Conservation (phyloP, 2,888 invertebrate species). For the Chydorus sphaericus region DNA sequence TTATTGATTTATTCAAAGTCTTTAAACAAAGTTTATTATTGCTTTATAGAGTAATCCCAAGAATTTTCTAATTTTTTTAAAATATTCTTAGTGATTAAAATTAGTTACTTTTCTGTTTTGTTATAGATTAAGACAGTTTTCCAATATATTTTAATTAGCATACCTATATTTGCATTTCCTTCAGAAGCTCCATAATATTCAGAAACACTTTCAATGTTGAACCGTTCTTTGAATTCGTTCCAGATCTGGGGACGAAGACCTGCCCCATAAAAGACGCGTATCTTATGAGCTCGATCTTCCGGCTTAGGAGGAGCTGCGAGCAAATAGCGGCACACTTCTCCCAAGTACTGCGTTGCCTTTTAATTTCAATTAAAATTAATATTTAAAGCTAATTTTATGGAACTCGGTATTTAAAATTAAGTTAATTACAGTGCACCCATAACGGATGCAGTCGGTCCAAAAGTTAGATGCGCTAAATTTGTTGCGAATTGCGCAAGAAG, state of each 20-base stretch:
- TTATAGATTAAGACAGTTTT: not conserved
- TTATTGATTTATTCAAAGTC: too few species aligned
- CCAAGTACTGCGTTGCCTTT: slow-evolving; percentile 74
- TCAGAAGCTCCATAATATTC: slow-evolving; percentile 97
- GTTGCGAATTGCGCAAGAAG: slow-evolving; percentile 34
- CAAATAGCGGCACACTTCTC: slow-evolving; percentile 80
- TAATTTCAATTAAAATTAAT: too few species aligned
- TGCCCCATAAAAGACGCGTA: slow-evolving; percentile 78
- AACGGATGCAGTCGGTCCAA: slow-evolving; percentile 39
- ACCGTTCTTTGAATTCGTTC: slow-evolving; percentile 72
- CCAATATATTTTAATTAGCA: slow-evolving; percentile 21
- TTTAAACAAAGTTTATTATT: too few species aligned
- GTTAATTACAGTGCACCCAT: slow-evolving; percentile 40
- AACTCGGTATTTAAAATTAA: too few species aligned
- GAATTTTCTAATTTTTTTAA: too few species aligned
- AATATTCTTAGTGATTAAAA: too few species aligned
- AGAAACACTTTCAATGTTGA: slow-evolving; percentile 64
- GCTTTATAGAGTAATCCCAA: too few species aligned
- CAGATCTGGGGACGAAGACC: slow-evolving; percentile 89
- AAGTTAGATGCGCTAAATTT: slow-evolving; percentile 41
- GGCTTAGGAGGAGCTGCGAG: slow-evolving; percentile 54
- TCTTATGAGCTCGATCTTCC: slow-evolving; percentile 51
- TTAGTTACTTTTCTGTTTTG: too few species aligned
- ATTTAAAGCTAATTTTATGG: too few species aligned
- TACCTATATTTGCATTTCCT: slow-evolving; percentile 90